Evolutionary conservation across 2,797 vertebrate species (phyloP).

Genomic region (Halcyon badia): DNA sequence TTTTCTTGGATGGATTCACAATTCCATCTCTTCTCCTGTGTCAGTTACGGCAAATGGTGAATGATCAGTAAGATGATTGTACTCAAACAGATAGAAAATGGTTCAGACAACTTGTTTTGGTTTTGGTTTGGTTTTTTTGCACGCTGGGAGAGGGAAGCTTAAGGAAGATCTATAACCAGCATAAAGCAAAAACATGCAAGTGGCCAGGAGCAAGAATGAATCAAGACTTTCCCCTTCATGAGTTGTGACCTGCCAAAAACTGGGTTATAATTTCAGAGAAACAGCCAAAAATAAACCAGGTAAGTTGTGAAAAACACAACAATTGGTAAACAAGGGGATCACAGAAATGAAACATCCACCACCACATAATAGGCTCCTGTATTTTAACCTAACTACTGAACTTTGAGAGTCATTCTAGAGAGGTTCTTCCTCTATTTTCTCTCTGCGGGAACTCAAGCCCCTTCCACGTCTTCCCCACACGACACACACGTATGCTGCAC

Average conservation of each 20-base stretch:
- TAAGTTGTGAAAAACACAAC: background rate
- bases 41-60: background rate
- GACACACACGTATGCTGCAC: fast-evolving
- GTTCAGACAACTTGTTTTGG: background rate
- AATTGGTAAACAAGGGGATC: background rate
- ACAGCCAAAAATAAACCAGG: slow-evolving; percentile 12
- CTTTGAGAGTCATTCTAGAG: background rate
- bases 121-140: background rate
- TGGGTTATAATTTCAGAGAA: background rate
- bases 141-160: background rate
- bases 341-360: background rate
- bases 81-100: background rate
- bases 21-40: background rate
- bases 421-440: background rate
- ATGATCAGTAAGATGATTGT: fast-evolving
- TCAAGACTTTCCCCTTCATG: background rate
- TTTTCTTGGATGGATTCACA: background rate
- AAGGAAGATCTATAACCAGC: background rate
- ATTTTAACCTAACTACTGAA: background rate
- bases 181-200: background rate
- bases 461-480: background rate
- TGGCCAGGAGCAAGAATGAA: background rate
- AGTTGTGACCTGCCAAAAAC: background rate
- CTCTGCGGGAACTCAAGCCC: background rate
- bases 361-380: background rate